Evolutionary conservation across 2,888 invertebrate species (phyloP).

Genomic region (Tetragonula carbonaria): DNA sequence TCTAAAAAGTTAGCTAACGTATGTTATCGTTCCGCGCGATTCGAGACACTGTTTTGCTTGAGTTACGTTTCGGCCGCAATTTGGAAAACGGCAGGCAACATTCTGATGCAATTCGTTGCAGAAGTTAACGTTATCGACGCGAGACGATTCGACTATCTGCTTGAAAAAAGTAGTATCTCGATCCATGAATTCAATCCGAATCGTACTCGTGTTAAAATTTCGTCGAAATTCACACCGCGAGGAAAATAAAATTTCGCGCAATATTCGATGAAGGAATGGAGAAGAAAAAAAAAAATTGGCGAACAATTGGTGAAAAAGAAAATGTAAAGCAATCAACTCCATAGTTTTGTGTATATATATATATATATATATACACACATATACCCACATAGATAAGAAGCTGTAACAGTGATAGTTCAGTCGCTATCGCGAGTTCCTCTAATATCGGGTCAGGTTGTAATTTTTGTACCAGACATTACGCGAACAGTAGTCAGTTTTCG

Average conservation of each 20-base stretch:
- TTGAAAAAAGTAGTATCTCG: background rate
- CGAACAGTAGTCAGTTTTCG: constrained; percentile 62
- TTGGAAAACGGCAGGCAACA: background rate
- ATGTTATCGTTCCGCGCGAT: background rate
- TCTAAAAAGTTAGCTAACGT: background rate
- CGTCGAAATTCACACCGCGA: background rate
- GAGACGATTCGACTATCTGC: background rate
- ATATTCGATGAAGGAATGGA: background rate
- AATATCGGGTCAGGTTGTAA: constrained; percentile 64
- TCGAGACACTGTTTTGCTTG: background rate
- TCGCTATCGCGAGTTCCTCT: constrained; percentile 56
- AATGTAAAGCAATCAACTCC: constrained; percentile 42
- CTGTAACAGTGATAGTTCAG: constrained; percentile 33
- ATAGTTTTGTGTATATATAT: constrained; percentile 12
- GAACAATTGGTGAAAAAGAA: background rate
- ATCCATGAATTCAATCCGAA: background rate
- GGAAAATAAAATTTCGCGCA: background rate
- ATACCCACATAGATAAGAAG: constrained; percentile 25
- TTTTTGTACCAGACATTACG: constrained; percentile 63
- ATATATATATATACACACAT: too few relatives aligned
- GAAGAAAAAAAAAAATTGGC: too few relatives aligned
- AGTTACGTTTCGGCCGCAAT: background rate
- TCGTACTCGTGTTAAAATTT: background rate
- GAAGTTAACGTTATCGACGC: background rate
- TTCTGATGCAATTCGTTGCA: constrained; percentile 9